Conservation (phyloP, 2,888 invertebrate species). For the Macaria notata region DNA sequence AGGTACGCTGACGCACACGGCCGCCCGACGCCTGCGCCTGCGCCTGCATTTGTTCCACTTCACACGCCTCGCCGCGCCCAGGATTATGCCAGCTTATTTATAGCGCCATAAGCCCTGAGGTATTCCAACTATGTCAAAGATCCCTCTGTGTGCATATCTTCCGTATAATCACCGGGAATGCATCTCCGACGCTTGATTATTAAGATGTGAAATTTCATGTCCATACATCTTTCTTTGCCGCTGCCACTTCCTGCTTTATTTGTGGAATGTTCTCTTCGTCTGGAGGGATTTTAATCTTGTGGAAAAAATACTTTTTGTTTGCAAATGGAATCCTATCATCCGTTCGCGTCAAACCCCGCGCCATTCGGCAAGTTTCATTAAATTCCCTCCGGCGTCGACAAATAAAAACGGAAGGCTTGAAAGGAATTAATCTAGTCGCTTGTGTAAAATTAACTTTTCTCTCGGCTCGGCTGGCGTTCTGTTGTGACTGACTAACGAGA, state of each 20-base stretch:
- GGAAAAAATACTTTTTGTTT: background rate
- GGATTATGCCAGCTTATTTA: constrained; percentile 52
- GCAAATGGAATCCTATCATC: background rate
- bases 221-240: constrained; percentile 4
- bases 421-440: constrained; percentile 41
- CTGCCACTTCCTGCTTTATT: background rate
- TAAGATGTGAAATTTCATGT: constrained; percentile 7
- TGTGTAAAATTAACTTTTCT: constrained; percentile 34
- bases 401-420: constrained; percentile 36
- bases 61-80: constrained; percentile 48
- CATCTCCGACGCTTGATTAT: constrained; percentile 6
- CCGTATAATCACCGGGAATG: constrained; percentile 4
- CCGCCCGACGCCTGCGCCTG: constrained; percentile 22
- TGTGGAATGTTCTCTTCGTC: constrained; percentile 1
- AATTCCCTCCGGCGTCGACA: constrained; percentile 18
- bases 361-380: constrained; percentile 7
- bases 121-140: constrained; percentile 44
- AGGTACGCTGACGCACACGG: constrained; percentile 52
- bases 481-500: constrained; percentile 26
- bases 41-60: constrained; percentile 52
- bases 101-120: constrained; percentile 45
- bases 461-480: constrained; percentile 22
- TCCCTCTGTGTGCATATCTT: constrained; percentile 21
- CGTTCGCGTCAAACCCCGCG: constrained; percentile 3
- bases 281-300: background rate